Evolutionary conservation across 2,113 vertebrate genomes (phyloP), one percentile per base, ranked within the genome.

Genomic region (Poecilia latipinna): DNA sequence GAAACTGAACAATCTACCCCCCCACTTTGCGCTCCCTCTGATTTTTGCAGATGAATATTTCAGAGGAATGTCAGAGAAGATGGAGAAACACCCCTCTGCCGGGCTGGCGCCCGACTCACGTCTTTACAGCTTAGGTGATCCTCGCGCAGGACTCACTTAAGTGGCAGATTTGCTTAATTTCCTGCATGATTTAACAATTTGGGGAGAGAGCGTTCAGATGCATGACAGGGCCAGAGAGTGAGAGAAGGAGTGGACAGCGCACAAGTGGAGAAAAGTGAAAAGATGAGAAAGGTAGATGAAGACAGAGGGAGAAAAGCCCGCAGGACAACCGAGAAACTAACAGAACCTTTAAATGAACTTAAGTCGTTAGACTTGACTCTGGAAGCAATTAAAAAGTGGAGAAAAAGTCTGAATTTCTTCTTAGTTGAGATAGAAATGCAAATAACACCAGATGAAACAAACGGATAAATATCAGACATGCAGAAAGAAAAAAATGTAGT

Each of bases 11-110:
- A 92, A 94, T 93, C 88, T 90, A 88, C 90, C 90, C 84, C 84
- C 24, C 51, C 19, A 48, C 44, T n/a, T 76, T 72, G 81, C 83
- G 84, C 86, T 92, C 83, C 85, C 86, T 90, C 70, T 93, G 93
- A 94, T 94, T 94, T 94, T 57, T 91, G 72, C 72, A 35, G 82
- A 93, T 94, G 82, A 94, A 94, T 94, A 93, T 93, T 94, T 94
- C 82, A 93, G 61, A 81, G 78, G 79, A 89, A 84, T 84, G 84
- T 87, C 85, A 90, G 79, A 89, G 89, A 91, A 91, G 73, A 88
- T 75, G 76, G 83, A 89, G 76, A 77, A 88, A 90, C 83, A 88
- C 83, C 66, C 70, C 77, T 87, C 70, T 28, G 75, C 51, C 12
- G 80, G 86, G n/a, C n/a, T n/a, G n/a, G 48, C 74, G 57, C 85